Conservation (phyloP, 1,140 invertebrate genomes). For the Anthonomus grandis region DNA sequence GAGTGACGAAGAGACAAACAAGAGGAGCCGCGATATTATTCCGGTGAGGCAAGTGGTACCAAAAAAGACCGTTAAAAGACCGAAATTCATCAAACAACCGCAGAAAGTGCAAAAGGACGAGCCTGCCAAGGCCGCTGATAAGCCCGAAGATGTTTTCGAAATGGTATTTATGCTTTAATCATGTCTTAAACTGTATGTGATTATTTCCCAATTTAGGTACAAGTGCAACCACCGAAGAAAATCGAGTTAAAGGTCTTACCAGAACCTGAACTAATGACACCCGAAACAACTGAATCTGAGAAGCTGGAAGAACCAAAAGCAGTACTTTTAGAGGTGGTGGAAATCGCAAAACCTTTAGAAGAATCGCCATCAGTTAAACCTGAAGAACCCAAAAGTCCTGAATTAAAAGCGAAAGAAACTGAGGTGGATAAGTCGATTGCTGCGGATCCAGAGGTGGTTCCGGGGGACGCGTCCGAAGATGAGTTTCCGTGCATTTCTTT, state of each 20-base stretch:
- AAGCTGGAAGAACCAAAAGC: too few relatives aligned
- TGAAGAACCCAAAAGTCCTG: neutral
- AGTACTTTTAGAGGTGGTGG: too few relatives aligned
- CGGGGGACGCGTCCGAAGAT: slow-evolving; percentile 8
- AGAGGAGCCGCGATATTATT: slow-evolving; percentile 48
- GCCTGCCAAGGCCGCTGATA: slow-evolving; percentile 50
- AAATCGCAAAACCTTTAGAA: neutral
- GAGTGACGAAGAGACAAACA: slow-evolving; percentile 57
- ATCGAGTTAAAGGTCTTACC: slow-evolving; percentile 60
- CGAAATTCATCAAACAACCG: slow-evolving; percentile 58
- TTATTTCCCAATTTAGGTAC: slow-evolving; percentile 34
- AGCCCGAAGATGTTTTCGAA: slow-evolving; percentile 66
- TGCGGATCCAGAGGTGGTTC: neutral
- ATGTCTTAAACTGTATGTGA: neutral
- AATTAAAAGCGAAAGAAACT: neutral
- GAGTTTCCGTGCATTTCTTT: slow-evolving; percentile 53
- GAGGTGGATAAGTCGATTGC: too few relatives aligned
- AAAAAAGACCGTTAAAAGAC: slow-evolving; percentile 60
- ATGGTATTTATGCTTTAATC: slow-evolving; percentile 30
- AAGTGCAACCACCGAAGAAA: slow-evolving; percentile 56
- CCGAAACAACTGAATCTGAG: too few relatives aligned
- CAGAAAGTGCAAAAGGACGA: slow-evolving; percentile 26
- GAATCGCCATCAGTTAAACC: neutral
- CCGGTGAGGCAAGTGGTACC: slow-evolving; percentile 59
- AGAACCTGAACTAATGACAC: too few relatives aligned